Percentiles rank a stretch among this genome's conserved stretches.
These are phyloP conservation scores for Cavia porcellus DNA, from an alignment of 2,113 vertebrate species.

Conservation along the genomic window DNA sequence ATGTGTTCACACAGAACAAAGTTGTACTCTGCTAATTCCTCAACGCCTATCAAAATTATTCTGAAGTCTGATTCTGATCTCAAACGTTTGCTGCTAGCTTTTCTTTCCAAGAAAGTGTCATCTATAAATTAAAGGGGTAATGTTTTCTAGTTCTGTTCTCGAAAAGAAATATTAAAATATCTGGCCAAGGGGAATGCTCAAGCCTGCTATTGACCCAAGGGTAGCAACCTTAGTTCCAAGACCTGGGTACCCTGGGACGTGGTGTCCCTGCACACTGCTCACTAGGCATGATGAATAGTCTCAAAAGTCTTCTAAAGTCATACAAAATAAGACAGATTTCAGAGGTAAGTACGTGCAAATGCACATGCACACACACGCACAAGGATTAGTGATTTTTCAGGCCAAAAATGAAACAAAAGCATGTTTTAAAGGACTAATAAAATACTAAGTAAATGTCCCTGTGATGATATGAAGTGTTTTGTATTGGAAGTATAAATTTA, in stretches of 20 bases:
- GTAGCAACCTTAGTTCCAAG: neutral
- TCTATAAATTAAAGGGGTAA: constrained; percentile 57
- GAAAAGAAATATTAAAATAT: constrained; percentile 60
- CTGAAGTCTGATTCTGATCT: constrained; percentile 46
- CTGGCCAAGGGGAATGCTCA: neutral
- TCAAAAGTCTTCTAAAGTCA: constrained; percentile 56
- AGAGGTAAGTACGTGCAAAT: neutral
- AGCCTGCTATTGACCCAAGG: neutral
- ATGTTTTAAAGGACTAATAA: neutral
- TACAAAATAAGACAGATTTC: constrained; percentile 53
- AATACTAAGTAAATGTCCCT: constrained; percentile 3
- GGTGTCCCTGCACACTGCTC: neutral
- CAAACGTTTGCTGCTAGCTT: neutral
- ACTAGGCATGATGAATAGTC: neutral
- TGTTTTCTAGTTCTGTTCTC: constrained; percentile 39
- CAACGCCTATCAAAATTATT: constrained; percentile 30
- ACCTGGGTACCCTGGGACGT: neutral
- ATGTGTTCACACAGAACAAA: neutral
- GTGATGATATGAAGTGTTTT: neutral
- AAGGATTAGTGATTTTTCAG: neutral
- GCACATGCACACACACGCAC: neutral
- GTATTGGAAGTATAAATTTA: constrained; percentile 30
- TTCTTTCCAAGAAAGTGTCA: constrained; percentile 59
- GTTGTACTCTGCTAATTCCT: neutral
- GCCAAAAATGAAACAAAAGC: constrained; percentile 36